Base-by-base conservation (phyloP, 2,888 invertebrate species). In the Charanyca ferruginea region DNA sequence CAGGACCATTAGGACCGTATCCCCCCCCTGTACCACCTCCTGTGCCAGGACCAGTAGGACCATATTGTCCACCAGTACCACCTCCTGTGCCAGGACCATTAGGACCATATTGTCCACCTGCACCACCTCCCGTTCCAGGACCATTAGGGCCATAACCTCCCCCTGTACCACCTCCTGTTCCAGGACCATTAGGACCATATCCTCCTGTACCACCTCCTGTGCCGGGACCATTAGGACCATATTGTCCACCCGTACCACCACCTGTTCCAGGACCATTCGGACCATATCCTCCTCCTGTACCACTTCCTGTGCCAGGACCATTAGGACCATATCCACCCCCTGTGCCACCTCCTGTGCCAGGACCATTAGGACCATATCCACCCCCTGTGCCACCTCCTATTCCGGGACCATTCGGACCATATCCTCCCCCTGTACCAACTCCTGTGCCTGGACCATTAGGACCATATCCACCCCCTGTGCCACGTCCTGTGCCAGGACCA, bases 111-210 rank as follows among this genome's bases (percentile, higher is more conserved):
- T 60, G 65, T 0, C 69, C 52, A 9, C 61, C 65, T 0, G 38
- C 16, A 5, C 65, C 63, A 6, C 58, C 25, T 11, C 42, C 52
- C 9, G 48, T 45, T 45, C 54, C 47, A 2, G 66, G 61, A n/a
- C 32, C 28, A 28, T 28, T 7, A 1, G n/a, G n/a, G n/a, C 62
- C 49, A 55, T 63, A 66, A 38, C 59, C 65, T 3, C 66, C 52
- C 20, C 58, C 57, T 0, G 41, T 23, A 9, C 62, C 52, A 44
- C 69, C 47, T 1, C 67, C 66, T 1, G 55, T 47, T 16, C 66
- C 59, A 1, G 73, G 52, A 11, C 57, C 62, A 68, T 75, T 52
- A 1, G 73, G 52, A 11, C 57, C 62, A 68, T 75, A 75, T 8
- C 68, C 75, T 0, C 49, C 68, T 8, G 73, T 35, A 2, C 61